phyloP scores from a whole-genome alignment of 2,797 vertebrate genomes.

The Lepilemur septentrionalis region DNA sequence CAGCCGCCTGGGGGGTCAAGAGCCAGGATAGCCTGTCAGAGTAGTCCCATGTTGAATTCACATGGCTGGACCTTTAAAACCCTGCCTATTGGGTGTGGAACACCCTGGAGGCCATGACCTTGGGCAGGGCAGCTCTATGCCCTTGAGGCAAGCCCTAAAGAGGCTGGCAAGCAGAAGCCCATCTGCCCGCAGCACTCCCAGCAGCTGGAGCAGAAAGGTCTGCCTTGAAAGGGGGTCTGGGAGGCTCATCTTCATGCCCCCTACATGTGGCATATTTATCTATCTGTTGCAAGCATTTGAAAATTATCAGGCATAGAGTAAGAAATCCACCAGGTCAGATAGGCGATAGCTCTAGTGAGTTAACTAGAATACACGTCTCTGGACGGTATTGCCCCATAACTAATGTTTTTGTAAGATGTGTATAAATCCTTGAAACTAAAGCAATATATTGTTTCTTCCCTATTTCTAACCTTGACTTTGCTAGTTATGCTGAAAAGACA shows the following conservation, averaged over 20 bases:
- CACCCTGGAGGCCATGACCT: background rate
- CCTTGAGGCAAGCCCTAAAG: background rate
- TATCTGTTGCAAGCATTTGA: background rate
- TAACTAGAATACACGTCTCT: background rate
- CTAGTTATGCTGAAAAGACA: background rate
- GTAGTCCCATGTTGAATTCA: background rate
- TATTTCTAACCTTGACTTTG: background rate
- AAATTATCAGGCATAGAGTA: background rate
- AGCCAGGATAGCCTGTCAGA: background rate
- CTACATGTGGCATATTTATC: background rate
- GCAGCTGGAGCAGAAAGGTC: background rate
- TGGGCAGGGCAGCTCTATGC: background rate
- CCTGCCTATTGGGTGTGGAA: background rate
- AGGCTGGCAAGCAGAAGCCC: background rate
- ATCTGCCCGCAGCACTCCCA: background rate
- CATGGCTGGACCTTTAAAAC: background rate
- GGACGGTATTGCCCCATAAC: background rate
- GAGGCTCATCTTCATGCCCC: background rate
- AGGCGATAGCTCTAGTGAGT: background rate
- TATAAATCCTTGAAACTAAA: slow-evolving; percentile 1
- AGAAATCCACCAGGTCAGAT: background rate
- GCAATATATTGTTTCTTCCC: background rate
- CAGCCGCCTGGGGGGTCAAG: background rate
- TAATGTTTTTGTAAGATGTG: background rate
- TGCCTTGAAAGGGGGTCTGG: background rate